These are phyloP conservation scores for Ditula angustiorana DNA, from an alignment of 2,888 invertebrate genomes.

Conservation along the genomic window DNA sequence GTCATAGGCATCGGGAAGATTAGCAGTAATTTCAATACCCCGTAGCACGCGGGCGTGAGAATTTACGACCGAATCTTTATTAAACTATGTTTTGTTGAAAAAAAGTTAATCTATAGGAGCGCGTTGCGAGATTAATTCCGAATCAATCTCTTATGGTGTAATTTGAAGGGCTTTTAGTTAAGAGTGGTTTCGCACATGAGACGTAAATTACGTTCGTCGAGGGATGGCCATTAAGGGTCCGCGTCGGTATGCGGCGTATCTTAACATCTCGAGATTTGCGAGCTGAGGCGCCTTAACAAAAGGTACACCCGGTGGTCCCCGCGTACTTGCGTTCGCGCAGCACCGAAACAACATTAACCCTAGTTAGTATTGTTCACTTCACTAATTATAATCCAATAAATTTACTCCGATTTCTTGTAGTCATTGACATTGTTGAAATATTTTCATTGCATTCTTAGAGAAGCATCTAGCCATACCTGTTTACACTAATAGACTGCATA, in stretches of 20 bases:
- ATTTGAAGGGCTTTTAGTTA: slow-evolving; percentile 83
- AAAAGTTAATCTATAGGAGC: slow-evolving; percentile 60
- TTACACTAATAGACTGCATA: too few species aligned
- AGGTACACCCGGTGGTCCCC: slow-evolving; percentile 79
- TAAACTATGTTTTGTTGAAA: slow-evolving; percentile 49
- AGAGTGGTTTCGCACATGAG: slow-evolving; percentile 82
- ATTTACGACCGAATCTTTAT: slow-evolving; percentile 49
- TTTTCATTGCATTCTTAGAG: background rate
- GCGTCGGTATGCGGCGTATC: slow-evolving; percentile 80
- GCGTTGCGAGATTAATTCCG: slow-evolving; percentile 74
- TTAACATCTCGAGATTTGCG: slow-evolving; percentile 80
- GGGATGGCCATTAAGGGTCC: slow-evolving; percentile 78
- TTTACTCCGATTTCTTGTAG: background rate
- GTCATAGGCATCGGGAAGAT: slow-evolving; percentile 35
- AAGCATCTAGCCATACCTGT: too few species aligned
- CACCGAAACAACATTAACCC: background rate
- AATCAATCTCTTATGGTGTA: slow-evolving; percentile 80
- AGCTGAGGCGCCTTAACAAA: slow-evolving; percentile 75
- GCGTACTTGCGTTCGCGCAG: slow-evolving; percentile 41
- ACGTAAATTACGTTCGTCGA: slow-evolving; percentile 79
- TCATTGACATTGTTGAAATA: background rate
- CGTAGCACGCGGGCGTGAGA: slow-evolving; percentile 37
- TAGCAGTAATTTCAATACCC: slow-evolving; percentile 29
- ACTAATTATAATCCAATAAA: background rate
- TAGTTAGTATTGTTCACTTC: background rate